Conservation (phyloP, 2,113 vertebrate genomes). For the Fregetta grallaria region DNA sequence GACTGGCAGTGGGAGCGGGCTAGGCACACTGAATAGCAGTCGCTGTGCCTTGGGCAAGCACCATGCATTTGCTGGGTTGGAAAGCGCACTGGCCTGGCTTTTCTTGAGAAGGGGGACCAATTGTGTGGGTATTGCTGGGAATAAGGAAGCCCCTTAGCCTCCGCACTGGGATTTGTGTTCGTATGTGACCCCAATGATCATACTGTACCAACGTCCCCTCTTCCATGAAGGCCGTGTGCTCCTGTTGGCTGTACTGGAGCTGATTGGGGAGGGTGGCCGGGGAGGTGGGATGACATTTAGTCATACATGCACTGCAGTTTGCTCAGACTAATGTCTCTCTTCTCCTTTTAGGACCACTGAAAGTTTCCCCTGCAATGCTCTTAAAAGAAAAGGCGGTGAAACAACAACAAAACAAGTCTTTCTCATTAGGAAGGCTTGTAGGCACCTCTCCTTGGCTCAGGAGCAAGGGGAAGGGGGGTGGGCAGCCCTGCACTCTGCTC, state of each 20-base stretch:
- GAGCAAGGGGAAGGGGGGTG: not conserved
- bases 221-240: not conserved
- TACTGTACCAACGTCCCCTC: not conserved
- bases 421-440: not conserved
- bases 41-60: not conserved
- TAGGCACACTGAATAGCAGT: fast-evolving
- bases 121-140: not conserved
- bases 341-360: not conserved
- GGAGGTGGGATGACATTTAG: not conserved
- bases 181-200: not conserved
- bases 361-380: not conserved
- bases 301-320: not conserved
- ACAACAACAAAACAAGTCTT: not conserved
- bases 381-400: not conserved
- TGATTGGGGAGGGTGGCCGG: not conserved
- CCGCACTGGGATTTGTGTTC: fast-evolving
- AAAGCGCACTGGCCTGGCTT: not conserved
- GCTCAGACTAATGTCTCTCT: not conserved
- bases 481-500: not conserved
- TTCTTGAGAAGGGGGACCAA: not conserved
- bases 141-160: not conserved
- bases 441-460: not conserved
- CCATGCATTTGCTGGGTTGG: not conserved
- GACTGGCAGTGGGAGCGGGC: not conserved
- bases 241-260: not conserved